Base-by-base conservation (phyloP, 2,888 invertebrate species). In the Galerucella nymphaeae region DNA sequence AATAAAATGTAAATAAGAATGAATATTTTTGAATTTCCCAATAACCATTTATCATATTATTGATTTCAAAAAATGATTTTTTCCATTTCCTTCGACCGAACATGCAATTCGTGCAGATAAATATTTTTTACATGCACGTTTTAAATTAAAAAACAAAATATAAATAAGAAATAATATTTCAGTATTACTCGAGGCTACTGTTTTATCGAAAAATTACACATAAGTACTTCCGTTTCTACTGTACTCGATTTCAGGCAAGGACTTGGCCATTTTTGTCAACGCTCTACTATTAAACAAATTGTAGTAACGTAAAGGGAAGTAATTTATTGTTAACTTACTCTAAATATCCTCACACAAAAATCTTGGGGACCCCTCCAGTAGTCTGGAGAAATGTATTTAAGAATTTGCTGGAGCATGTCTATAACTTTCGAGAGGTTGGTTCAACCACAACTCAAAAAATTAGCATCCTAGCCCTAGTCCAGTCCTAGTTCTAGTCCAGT, bases 191-290 rank as follows among this genome's bases (percentile, higher is more conserved):
- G 67, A 23, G 69, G 69, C 69, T 70, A 70, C 63, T 57, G 38
- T 66, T 75, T 78, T 79, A 80, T 78, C 79, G 23, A 75, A 78
- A 76, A 77, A 75, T 73, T 77, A 75, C 79, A 80, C 76, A 78
- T 79, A 75, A 78, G 72, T 79, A 77, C 77, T 80, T 80, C 80
- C 80, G 76, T 70, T 76, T 71, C 68, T 70, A 64, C 53, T 69
- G 70, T 70, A 73, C 72, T 50, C 69, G 53, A 11, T 5, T 11
- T 18, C 63, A 70, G 69, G 42, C 8, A 14, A 18, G 69, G 68
- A 68, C 20, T 62, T 38, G 1, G 62, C 2, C 5, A 41, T 42
- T 42, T 58, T 62, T 42, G 42, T 1, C 13, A 16, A 2, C 13
- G 18, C 18, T 53, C 6, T 16, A n/a, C 9, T 14, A 48, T n/a